Evolutionary conservation across 2,797 vertebrate species (phyloP).

Genomic region (Sebastes kiyomatsui): DNA sequence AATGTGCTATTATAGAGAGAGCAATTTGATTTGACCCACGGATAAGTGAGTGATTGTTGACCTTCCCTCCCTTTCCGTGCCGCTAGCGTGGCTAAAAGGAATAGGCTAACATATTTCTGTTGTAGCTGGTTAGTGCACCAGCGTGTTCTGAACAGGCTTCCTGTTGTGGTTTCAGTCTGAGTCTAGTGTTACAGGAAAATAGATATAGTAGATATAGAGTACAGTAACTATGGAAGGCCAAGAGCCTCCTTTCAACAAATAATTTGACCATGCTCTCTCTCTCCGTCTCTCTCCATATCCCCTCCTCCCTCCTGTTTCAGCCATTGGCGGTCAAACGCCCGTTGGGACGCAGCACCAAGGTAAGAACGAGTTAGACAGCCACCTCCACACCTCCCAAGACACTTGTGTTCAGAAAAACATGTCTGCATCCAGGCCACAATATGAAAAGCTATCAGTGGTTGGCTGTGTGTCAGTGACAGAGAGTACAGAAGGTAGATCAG

Average conservation of each 20-base stretch:
- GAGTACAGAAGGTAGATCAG: conserved; percentile 31
- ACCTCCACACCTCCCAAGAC: conserved; percentile 10
- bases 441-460: conserved; percentile 25
- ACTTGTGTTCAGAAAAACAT: conserved; percentile 10
- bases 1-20: not conserved
- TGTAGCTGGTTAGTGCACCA: not conserved
- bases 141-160: conserved; percentile 60
- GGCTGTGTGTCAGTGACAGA: conserved; percentile 33
- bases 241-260: conserved; percentile 81
- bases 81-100: not conserved
- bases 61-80: not conserved
- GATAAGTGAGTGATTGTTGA: not conserved
- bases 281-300: conserved; percentile 29
- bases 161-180: conserved; percentile 66
- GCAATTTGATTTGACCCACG: not conserved
- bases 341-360: conserved; percentile 57
- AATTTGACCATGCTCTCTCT: conserved; percentile 64
- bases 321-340: conserved; percentile 33
- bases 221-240: conserved; percentile 72
- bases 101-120: not conserved
- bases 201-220: conserved; percentile 79
- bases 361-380: conserved; percentile 49
- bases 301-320: conserved; percentile 61
- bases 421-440: conserved; percentile 19
- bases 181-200: conserved; percentile 82